phyloP scores from a whole-genome alignment of 2,888 invertebrate species.

The Sturmia bella region DNA sequence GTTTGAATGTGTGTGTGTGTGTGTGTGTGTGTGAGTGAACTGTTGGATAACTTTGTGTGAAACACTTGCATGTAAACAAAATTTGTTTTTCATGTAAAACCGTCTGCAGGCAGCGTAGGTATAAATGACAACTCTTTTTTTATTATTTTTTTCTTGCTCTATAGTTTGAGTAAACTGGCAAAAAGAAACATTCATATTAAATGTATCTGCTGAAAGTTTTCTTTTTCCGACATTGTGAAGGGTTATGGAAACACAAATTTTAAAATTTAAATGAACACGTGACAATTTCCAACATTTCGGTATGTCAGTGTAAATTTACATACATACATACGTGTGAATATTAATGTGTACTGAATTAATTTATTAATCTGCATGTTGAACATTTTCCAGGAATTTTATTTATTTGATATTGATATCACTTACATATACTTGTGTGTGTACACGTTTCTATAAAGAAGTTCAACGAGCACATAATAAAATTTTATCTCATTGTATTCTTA shows the following conservation, averaged over 20 bases:
- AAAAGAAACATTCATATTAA: background rate
- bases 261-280: constrained; percentile 45
- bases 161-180: background rate
- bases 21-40: background rate
- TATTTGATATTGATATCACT: no score
- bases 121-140: background rate
- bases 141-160: no score
- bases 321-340: no score
- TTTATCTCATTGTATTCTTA: no score
- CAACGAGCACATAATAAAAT: no score
- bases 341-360: no score
- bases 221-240: background rate
- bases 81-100: background rate
- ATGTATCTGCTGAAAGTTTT: background rate
- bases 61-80: background rate
- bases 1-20: background rate
- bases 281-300: no score
- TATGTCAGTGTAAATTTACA: no score
- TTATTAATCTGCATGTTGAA: no score
- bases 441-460: no score
- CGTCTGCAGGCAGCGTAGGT: background rate
- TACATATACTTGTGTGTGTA: no score
- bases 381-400: no score
- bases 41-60: constrained; percentile 1
- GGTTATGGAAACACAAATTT: background rate